phyloP scores from a whole-genome alignment of 1,140 invertebrate species.

The Lutraria rhynchaena region DNA sequence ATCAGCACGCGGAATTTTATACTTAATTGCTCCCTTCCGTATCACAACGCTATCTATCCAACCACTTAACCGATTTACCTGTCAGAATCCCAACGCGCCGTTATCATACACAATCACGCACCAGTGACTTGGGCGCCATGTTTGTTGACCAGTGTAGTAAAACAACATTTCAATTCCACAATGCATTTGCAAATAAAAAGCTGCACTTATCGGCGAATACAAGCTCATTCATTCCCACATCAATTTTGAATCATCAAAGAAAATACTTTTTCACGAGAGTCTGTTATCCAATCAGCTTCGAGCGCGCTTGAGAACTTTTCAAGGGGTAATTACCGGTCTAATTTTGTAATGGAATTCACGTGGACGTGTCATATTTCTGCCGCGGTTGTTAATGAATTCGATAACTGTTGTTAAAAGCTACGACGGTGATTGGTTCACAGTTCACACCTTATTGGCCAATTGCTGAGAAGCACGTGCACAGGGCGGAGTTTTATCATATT shows the following conservation, averaged over 20 bases:
- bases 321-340: conserved; percentile 55
- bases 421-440: conserved; percentile 11
- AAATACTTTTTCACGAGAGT: conserved; percentile 55
- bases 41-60: too few species aligned
- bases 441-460: conserved; percentile 29
- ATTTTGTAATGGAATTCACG: conserved; percentile 62
- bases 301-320: conserved; percentile 48
- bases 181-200: too few species aligned
- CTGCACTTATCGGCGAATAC: too few species aligned
- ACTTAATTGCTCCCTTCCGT: too few species aligned
- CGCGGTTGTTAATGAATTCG: conserved; percentile 58
- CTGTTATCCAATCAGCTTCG: conserved; percentile 49
- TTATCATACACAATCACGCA: too few species aligned
- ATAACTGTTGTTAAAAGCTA: conserved; percentile 44
- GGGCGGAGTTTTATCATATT: neutral
- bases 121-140: too few species aligned
- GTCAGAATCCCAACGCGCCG: too few species aligned
- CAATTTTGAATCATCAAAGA: conserved; percentile 55
- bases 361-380: conserved; percentile 57
- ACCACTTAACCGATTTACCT: too few species aligned
- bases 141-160: too few species aligned
- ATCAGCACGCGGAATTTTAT: too few species aligned
- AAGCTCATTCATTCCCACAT: conserved; percentile 42
- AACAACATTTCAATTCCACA: too few species aligned
- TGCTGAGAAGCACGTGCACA: conserved; percentile 35